phyloP scores from a whole-genome alignment of 1,140 invertebrate genomes.

The Thaumatotibia leucotreta region DNA sequence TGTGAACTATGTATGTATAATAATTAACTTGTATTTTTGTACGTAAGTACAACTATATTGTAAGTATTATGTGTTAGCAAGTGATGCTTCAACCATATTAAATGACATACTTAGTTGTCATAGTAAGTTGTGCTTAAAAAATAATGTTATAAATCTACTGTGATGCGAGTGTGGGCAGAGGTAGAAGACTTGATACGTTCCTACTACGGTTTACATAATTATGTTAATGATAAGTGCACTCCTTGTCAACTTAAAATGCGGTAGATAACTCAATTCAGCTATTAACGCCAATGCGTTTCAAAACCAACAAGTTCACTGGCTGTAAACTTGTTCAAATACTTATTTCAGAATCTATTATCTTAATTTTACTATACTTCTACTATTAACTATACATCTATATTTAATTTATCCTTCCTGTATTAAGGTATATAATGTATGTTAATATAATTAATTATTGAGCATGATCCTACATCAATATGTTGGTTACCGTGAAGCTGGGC shows the following conservation, averaged over 20 bases:
- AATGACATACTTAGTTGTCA: not conserved
- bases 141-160: not conserved
- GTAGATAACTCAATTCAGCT: too few relatives aligned
- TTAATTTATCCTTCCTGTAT: too few relatives aligned
- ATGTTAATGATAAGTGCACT: too few relatives aligned
- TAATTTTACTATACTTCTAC: too few relatives aligned
- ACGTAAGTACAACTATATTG: not conserved
- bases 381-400: too few relatives aligned
- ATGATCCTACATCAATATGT: not conserved
- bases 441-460: not conserved
- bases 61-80: not conserved
- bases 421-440: too few relatives aligned
- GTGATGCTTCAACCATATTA: not conserved
- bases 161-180: not conserved
- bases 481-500: not conserved
- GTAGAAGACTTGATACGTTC: not conserved
- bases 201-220: not conserved
- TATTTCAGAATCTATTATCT: too few relatives aligned
- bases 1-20: not conserved
- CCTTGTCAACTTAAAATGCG: too few relatives aligned
- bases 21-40: conserved; percentile 7
- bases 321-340: too few relatives aligned
- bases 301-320: too few relatives aligned
- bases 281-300: too few relatives aligned
- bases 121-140: not conserved